These are phyloP conservation scores for Drosophila sechellia DNA, from an alignment of 1,140 invertebrate species.

Conservation along the genomic window DNA sequence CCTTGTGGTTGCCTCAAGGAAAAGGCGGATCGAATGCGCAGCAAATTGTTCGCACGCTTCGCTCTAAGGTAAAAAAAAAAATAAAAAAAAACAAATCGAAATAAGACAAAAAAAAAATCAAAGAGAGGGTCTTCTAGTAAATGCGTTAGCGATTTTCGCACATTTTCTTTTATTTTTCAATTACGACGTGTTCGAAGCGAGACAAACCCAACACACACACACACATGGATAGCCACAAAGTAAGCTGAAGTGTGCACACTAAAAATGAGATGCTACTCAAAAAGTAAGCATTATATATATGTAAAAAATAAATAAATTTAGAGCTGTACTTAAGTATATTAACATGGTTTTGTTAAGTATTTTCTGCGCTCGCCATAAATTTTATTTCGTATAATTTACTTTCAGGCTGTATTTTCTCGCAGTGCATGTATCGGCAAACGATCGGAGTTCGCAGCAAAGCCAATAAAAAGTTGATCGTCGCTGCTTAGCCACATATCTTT, in stretches of 20 bases:
- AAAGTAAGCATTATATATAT: background rate
- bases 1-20: constrained; percentile 20
- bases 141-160: constrained; percentile 70
- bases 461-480: constrained; percentile 64
- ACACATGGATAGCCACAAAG: background rate
- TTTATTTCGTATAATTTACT: too few relatives aligned
- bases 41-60: constrained; percentile 80
- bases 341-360: background rate
- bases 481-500: constrained; percentile 27
- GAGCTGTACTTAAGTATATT: too few relatives aligned
- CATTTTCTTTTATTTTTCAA: constrained; percentile 82
- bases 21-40: constrained; percentile 63
- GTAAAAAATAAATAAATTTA: too few relatives aligned
- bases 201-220: constrained; percentile 22
- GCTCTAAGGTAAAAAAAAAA: constrained; percentile 32
- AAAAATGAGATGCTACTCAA: background rate
- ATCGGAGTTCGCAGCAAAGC: constrained; percentile 18
- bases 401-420: too few relatives aligned
- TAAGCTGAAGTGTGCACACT: background rate
- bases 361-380: background rate
- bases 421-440: constrained; percentile 2
- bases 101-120: background rate
- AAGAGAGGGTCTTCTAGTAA: constrained; percentile 25
- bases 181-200: constrained; percentile 54
- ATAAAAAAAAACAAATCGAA: too few relatives aligned